Evolutionary conservation across 2,888 invertebrate species (phyloP).

Genomic region (Polietes domitor): DNA sequence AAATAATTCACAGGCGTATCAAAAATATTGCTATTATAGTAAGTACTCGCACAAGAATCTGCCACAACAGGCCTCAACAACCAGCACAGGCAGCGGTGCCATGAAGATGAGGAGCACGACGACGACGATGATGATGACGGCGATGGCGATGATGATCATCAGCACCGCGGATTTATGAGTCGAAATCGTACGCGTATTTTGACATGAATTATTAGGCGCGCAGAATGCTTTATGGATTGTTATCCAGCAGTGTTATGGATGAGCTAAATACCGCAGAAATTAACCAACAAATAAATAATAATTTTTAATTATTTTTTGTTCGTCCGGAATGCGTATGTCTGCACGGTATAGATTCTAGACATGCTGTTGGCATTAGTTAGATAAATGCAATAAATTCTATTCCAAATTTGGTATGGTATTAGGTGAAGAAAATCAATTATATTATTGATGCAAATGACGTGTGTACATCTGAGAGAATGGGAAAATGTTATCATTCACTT

Average conservation of each 20-base stretch:
- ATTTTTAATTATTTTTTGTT: slow-evolving; percentile 73
- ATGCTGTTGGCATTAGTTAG: neutral
- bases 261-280: slow-evolving; percentile 69
- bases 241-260: slow-evolving; percentile 73
- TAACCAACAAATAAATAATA: slow-evolving; percentile 74
- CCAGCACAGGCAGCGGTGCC: slow-evolving; percentile 7
- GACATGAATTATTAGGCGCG: slow-evolving; percentile 67
- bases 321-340: slow-evolving; percentile 10
- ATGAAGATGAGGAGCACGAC: neutral
- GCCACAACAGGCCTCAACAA: neutral
- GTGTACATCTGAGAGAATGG: too few relatives aligned
- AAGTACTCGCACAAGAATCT: neutral
- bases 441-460: slow-evolving; percentile 4
- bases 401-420: neutral
- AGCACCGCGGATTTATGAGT: slow-evolving; percentile 63
- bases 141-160: neutral
- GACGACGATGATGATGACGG: neutral
- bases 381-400: neutral
- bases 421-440: slow-evolving; percentile 23
- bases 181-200: slow-evolving; percentile 60
- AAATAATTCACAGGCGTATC: slow-evolving; percentile 59
- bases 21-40: slow-evolving; percentile 9
- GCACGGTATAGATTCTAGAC: neutral
- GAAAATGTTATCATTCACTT: too few relatives aligned
- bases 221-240: slow-evolving; percentile 71